Evolutionary conservation across 2,113 vertebrate genomes (phyloP), one percentile per base, ranked within the genome.

Genomic region (Triplophysa siluroides): DNA sequence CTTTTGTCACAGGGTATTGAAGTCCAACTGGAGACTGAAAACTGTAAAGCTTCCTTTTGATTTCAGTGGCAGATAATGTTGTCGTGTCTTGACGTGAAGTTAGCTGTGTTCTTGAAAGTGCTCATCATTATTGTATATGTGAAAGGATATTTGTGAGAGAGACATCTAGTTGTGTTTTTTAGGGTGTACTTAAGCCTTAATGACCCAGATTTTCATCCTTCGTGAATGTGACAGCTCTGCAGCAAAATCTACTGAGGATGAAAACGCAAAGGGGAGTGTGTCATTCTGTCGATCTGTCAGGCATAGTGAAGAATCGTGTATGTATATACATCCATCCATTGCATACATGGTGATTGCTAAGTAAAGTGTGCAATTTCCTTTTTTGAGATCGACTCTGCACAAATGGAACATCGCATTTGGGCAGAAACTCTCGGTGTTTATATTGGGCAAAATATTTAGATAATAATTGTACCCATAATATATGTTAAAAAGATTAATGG

Each of bases 21-120:
- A 80, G 70, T 80, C 60, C 69, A 73, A 63, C 78, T 73, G 69
- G 78, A 73, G 78, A 80, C 69, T 63, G 69, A 72, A 80, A 80
- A 64, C 78, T 80, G 78, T 79, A 79, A 71, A 79, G 61, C 45
- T 77, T 64, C 52, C 56, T 24, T 78, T 45, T 56, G 10, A 52
- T 72, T 54, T 33, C n/a, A 73, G 4, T 56, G 78, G 26, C 78
- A 64, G 26, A 19, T 73, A 21, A 78, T 7, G 45, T 24, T 33
- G 23, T 78, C 1, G 0, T 78, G 14, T 69, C 10, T 24, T 79
- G 41, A 70, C 21, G 66, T 54, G 4, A 29, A 3, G 8, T 71
- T 29, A 23, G 43, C 43, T 50, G 13, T 29, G 43, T 45, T 23
- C 47, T 50, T 41, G 54, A 43, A 43, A 23, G 11, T 52, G 3